These are phyloP conservation scores for Brachyhypopomus gauderio DNA, from an alignment of 2,113 vertebrate species.

Conservation along the genomic window DNA sequence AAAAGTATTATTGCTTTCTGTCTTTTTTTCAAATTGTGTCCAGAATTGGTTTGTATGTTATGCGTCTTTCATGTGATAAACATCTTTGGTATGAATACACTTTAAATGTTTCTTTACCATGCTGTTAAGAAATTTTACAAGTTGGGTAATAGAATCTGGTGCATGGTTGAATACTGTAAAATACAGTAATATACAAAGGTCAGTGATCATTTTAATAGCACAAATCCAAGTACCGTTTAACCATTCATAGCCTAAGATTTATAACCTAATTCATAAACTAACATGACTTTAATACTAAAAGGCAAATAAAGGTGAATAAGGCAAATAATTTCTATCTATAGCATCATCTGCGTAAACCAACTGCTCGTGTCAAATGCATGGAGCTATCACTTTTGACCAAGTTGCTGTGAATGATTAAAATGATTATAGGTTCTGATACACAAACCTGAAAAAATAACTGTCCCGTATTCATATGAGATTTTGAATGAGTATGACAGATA, in stretches of 20 bases:
- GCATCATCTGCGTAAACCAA: conserved; percentile 25
- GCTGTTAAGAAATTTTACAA: too few relatives aligned
- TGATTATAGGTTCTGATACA: neutral
- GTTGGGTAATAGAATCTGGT: neutral
- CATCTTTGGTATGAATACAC: neutral
- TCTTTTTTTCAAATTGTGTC: neutral
- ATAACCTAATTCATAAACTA: neutral
- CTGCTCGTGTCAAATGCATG: neutral
- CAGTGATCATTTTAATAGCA: neutral
- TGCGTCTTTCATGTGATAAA: neutral
- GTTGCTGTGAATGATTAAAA: conserved; percentile 11
- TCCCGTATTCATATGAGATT: neutral
- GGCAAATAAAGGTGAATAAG: conserved; percentile 19
- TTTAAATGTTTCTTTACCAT: too few relatives aligned
- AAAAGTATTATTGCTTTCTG: neutral
- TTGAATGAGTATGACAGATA: neutral
- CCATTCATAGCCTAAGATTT: neutral
- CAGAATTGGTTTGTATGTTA: neutral
- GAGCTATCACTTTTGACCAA: conserved; percentile 12
- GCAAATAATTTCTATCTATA: conserved; percentile 3
- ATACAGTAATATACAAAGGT: neutral
- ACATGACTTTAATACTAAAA: neutral
- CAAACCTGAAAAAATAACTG: conserved; percentile 9
- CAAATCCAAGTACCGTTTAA: neutral
- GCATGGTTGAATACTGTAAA: neutral